A percentile compares a stretch with the other conserved stretches of the same genome.
Evolutionary conservation across 2,113 vertebrate genomes (phyloP).

Genomic region (Microcebus lehilahytsara): DNA sequence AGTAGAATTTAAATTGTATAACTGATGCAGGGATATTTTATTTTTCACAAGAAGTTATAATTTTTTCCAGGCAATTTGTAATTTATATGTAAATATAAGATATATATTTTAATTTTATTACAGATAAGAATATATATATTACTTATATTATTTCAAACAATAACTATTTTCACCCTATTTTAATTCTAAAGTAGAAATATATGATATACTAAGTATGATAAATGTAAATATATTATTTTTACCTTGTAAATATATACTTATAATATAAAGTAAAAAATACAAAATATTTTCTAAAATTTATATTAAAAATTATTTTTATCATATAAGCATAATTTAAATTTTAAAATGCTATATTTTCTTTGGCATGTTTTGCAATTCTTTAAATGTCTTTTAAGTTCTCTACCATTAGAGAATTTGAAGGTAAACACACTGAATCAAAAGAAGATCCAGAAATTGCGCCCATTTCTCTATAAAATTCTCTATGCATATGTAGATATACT

Average conservation of each 20-base stretch:
- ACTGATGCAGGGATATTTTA: neutral
- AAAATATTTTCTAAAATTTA: neutral
- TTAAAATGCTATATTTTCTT: neutral
- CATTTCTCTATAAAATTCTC: constrained; percentile 2
- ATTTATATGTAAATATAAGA: neutral
- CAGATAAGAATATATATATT: neutral
- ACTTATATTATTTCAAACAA: neutral
- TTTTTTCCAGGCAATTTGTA: neutral
- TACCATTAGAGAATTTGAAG: neutral
- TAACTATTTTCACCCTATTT: neutral
- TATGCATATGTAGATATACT: neutral
- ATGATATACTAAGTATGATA: neutral
- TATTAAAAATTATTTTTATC: neutral
- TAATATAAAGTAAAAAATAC: neutral
- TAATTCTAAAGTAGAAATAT: neutral
- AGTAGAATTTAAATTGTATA: neutral
- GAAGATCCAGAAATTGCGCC: neutral
- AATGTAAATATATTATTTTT: neutral
- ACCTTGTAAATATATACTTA: neutral
- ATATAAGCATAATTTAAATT: constrained; percentile 13
- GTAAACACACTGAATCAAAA: neutral
- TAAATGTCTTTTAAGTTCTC: neutral
- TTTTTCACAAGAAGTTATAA: neutral
- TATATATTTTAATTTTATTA: constrained; percentile 31
- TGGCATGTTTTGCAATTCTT: constrained; percentile 6